phyloP scores from a whole-genome alignment of 1,140 invertebrate genomes.

The Camponotus pennsylvanicus region DNA sequence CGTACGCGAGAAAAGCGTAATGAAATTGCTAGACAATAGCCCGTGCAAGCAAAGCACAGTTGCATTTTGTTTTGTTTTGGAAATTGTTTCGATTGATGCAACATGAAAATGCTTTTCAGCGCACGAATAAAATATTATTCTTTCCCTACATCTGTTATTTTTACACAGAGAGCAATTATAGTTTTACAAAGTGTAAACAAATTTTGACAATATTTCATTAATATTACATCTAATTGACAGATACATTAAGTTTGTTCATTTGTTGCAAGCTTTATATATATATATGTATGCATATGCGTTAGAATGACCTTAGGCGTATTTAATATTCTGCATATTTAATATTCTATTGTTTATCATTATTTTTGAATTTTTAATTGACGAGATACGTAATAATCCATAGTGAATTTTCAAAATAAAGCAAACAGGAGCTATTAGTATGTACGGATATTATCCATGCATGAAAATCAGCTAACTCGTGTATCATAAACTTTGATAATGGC shows the following conservation, averaged over 20 bases:
- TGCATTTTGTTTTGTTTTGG: not conserved
- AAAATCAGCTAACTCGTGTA: constrained; percentile 20
- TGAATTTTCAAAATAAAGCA: not conserved
- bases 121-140: constrained; percentile 23
- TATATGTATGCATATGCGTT: no score
- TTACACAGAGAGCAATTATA: not conserved
- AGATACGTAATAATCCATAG: constrained; percentile 28
- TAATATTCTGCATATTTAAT: not conserved
- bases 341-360: not conserved
- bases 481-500: constrained; percentile 33
- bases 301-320: not conserved
- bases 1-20: constrained; percentile 23
- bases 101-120: constrained; percentile 45
- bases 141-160: not conserved
- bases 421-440: not conserved
- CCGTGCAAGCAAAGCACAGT: constrained; percentile 7
- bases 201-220: not conserved
- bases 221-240: not conserved
- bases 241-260: not conserved
- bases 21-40: constrained; percentile 40
- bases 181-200: constrained; percentile 9
- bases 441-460: constrained; percentile 22
- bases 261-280: no score
- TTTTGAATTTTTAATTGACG: constrained; percentile 24
- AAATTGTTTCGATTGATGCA: constrained; percentile 17